Conservation (phyloP, 2,888 invertebrate species). For the Parnassius glacialis region DNA sequence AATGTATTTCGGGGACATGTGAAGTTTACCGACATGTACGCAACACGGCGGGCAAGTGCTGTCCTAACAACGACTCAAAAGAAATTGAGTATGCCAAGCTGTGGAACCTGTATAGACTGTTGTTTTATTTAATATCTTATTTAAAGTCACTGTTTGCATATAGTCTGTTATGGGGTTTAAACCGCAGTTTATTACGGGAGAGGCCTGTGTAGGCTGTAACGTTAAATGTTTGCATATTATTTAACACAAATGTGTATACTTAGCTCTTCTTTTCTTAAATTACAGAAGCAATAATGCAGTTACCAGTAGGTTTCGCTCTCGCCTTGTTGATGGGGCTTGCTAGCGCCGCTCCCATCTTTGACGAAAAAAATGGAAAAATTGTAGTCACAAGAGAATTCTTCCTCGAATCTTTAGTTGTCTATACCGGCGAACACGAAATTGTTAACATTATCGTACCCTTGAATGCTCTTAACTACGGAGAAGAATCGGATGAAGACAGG, state of each 20-base stretch:
- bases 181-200: too few species aligned
- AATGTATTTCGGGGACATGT: too few species aligned
- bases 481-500: background rate
- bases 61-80: too few species aligned
- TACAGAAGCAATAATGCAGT: slow-evolving; percentile 9
- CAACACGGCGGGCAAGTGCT: too few species aligned
- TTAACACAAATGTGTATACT: background rate
- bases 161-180: too few species aligned
- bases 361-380: slow-evolving; percentile 12
- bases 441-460: slow-evolving; percentile 34
- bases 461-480: slow-evolving; percentile 34
- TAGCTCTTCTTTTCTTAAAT: background rate
- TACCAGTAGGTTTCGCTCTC: background rate
- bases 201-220: too few species aligned
- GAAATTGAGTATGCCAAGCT: too few species aligned
- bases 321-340: slow-evolving; percentile 1
- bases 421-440: slow-evolving; percentile 35
- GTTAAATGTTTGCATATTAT: too few species aligned
- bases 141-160: too few species aligned
- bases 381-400: slow-evolving; percentile 27
- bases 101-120: too few species aligned
- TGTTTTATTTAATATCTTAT: too few species aligned
- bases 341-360: slow-evolving; percentile 7
- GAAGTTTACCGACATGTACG: too few species aligned
- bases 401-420: slow-evolving; percentile 25